Conservation (phyloP, 2,113 vertebrate species). For the Lethenteron camtschaticum region DNA sequence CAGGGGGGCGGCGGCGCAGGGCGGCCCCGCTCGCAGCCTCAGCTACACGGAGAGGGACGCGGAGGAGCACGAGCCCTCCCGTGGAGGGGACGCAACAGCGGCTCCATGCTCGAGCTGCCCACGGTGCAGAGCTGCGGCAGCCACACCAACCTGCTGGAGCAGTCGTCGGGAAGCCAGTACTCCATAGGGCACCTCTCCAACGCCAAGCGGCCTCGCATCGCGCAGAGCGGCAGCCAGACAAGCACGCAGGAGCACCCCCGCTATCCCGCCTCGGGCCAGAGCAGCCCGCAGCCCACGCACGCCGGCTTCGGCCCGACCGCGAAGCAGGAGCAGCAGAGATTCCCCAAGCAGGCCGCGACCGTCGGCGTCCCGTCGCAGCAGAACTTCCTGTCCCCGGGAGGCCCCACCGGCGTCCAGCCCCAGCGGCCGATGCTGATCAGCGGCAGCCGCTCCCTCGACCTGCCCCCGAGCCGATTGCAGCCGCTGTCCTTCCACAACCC, state of each 20-base stretch:
- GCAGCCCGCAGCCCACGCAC: slow-evolving; percentile 19
- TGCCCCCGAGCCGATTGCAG: slow-evolving; percentile 22
- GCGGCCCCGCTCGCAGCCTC: slow-evolving; percentile 37
- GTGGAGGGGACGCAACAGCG: slow-evolving; percentile 38
- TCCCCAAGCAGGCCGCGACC: not conserved
- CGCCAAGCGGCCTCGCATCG: slow-evolving; percentile 35
- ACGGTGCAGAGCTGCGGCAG: not conserved
- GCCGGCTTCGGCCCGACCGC: not conserved
- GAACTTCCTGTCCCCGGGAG: not conserved
- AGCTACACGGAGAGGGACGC: slow-evolving; percentile 50
- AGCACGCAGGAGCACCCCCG: slow-evolving; percentile 63
- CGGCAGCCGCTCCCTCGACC: slow-evolving; percentile 1
- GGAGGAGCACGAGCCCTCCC: slow-evolving; percentile 29
- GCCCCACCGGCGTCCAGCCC: not conserved
- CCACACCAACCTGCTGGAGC: slow-evolving; percentile 24
- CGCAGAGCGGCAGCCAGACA: slow-evolving; percentile 47
- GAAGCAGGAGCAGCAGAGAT: too few species aligned
- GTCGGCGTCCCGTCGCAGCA: not conserved
- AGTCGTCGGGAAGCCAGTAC: slow-evolving; percentile 46
- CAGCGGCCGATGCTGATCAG: slow-evolving; percentile 1
- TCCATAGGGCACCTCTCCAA: slow-evolving; percentile 33
- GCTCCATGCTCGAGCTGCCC: slow-evolving; percentile 71
- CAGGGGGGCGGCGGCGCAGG: slow-evolving; percentile 44
- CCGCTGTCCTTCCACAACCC: slow-evolving; percentile 87
- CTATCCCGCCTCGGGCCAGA: slow-evolving; percentile 41